Evolutionary conservation across 2,888 invertebrate species (phyloP), one percentile per base, ranked within the genome.

Genomic region (Drosophila quinaria): DNA sequence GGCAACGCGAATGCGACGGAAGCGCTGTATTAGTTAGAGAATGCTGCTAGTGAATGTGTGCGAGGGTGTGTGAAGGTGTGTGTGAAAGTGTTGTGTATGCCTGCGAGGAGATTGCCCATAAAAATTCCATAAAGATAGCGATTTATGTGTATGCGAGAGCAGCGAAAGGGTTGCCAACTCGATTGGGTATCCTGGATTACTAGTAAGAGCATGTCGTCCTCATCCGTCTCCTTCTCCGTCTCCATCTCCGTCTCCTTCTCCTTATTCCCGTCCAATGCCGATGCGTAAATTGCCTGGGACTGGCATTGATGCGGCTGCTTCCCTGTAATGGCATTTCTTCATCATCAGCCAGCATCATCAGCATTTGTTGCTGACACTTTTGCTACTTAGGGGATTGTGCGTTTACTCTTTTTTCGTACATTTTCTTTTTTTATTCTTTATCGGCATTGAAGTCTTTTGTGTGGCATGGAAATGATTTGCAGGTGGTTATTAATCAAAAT

Each of bases 401-500:
- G 56, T 33, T 67, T 25, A 13, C 19, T 25, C 59, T 42, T 46
- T 42, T 31, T 31, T 13, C 5, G 29, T 8, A 29, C 8, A 19
- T 22, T 8, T 44, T 44, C 37, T 22, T 22, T 44, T 44, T 41
- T 22, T 22, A 42, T 71, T 74, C 79, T 74, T 75, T 88, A 81
- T 87, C 87, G 67, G 76, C 62, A 52, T n/a, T 64, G 67, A 55
- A 55, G 62, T 70, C 82, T 71, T 80, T 81, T 81, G 85, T 85
- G 88, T 74, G 63, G 70, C 79, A 76, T 78, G 91, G 91, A 91
- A 91, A 90, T 87, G 90, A 91, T 91, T 91, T 91, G 88, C 88
- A 90, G 87, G 89, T 89, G 89, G 90, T 91, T 91, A 91, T 91
- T 91, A 91, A 91, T 91, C 91, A 91, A 91, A 89, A 87, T 88